Percentiles rank a stretch among this genome's conserved stretches.
Conservation (phyloP, 2,113 vertebrate genomes). For the Mohoua ochrocephala region DNA sequence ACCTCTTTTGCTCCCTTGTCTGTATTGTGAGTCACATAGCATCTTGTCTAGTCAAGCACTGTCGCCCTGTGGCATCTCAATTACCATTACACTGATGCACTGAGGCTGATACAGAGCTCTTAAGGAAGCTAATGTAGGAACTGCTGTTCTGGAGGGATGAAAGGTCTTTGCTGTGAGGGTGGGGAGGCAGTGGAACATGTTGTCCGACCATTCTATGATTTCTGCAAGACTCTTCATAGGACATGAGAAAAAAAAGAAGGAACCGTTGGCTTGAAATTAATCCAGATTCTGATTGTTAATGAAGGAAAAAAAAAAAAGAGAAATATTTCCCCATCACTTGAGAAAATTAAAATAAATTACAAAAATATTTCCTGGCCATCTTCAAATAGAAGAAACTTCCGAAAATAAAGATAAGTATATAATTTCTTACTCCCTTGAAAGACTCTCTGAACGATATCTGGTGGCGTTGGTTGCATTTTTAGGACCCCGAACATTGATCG, state of each 20-base stretch:
- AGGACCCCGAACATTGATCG: constrained; percentile 88
- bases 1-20: neutral
- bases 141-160: neutral
- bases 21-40: neutral
- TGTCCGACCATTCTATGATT: neutral
- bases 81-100: neutral
- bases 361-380: neutral
- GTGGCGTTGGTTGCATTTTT: neutral
- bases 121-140: neutral
- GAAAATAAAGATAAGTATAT: neutral
- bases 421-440: neutral
- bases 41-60: neutral
- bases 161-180: neutral
- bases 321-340: neutral
- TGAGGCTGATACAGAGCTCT: neutral
- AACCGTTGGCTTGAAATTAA: neutral
- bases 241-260: neutral
- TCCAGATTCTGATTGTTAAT: neutral
- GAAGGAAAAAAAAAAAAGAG: neutral
- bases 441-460: neutral
- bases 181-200: neutral
- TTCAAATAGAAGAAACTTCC: neutral
- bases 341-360: neutral
- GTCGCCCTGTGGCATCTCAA: neutral
- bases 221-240: neutral